Percentiles rank a stretch among this genome's conserved stretches.
phyloP scores from a whole-genome alignment of 2,113 vertebrate species.

The Pantherophis guttatus region DNA sequence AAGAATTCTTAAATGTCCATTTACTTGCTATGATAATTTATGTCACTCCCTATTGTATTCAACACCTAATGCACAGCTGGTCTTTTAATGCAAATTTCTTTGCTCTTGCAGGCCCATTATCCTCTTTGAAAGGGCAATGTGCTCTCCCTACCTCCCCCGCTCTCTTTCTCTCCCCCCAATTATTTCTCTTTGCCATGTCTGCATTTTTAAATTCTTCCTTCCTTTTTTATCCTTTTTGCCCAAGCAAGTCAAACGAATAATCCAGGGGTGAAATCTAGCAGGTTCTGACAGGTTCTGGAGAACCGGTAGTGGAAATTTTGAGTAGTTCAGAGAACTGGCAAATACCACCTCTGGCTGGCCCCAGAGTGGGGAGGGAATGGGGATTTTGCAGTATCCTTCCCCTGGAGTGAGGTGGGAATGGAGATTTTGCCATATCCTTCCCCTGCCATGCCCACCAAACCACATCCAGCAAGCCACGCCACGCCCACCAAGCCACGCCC shows the following conservation, averaged over 20 bases:
- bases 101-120: constrained; percentile 47
- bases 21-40: constrained; percentile 70
- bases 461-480: too few relatives aligned
- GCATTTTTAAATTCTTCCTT: background rate
- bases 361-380: too few relatives aligned
- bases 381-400: too few relatives aligned
- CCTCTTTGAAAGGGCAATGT: constrained; percentile 42
- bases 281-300: too few relatives aligned
- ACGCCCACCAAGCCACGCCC: too few relatives aligned
- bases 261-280: too few relatives aligned
- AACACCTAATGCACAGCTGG: constrained; percentile 68
- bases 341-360: too few relatives aligned
- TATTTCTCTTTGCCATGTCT: background rate
- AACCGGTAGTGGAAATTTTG: too few relatives aligned
- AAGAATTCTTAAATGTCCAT: constrained; percentile 66
- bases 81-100: constrained; percentile 67
- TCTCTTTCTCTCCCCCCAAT: background rate
- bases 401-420: too few relatives aligned
- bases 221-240: background rate
- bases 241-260: background rate
- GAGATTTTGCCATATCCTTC: too few relatives aligned
- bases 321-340: too few relatives aligned
- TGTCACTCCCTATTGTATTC: constrained; percentile 61
- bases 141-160: background rate
- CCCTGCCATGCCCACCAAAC: too few relatives aligned